Evolutionary conservation across 1,140 invertebrate genomes (phyloP), one percentile per base, ranked within the genome.

Genomic region (Metaphire vulgaris): DNA sequence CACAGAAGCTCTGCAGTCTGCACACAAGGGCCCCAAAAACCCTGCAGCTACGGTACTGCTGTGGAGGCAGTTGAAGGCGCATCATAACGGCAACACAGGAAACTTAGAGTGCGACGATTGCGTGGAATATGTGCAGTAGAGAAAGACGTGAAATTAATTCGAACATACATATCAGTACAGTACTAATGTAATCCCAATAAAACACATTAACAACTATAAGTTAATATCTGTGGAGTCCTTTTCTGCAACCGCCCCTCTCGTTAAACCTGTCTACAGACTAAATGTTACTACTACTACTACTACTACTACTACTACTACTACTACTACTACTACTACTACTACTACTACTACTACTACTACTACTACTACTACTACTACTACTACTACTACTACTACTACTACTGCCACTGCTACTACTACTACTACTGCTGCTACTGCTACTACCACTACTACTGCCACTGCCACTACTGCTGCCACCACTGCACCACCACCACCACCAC

Each of bases 271-370:
- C 26, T 15, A 14, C 26, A 64, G 14, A 21, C 28, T 26, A 29
- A 70, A 14, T 70, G 26, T 26, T 70, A 70, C 69, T 70, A 70
- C 69, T 70, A 70, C 69, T 70, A 70, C 69, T 70, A 70, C 69
- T 70, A 70, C 69, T 70, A 70, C 69, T 70, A 70, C 69, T 70
- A 70, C 69, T 70, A 70, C 69, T 70, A 70, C 69, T 70, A 70
- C 69, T 70, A 28, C 69, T 70, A 70, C 26, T 70, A 70, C 69
- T 70, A 70, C 69, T 70, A 70, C 69, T 70, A 64, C 69, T 70
- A 70, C 69, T 15, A 70, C 69, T 70, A 70, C 69, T 70, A 70
- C 69, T 70, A 70, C 69, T 70, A 70, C 69, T 70, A 70, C 69
- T 70, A 70, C 69, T 15, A 70, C 69, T 70, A 70, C 69, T 70